Evolutionary conservation across 2,113 vertebrate species (phyloP), one percentile per base, ranked within the genome.

Genomic region (Pterocles gutturalis): DNA sequence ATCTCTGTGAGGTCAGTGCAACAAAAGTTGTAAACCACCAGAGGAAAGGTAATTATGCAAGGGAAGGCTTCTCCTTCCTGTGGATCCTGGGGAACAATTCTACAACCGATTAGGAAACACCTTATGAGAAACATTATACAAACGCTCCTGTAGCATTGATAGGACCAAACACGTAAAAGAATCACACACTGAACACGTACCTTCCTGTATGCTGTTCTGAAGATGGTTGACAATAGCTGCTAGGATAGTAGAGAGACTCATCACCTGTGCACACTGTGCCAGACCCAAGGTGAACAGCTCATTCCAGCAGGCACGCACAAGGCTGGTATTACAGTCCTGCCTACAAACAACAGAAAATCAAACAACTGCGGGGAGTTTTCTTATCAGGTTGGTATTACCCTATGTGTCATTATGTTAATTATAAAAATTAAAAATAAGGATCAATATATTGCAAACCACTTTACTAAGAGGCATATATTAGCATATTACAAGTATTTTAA

Each of bases 251-350:
- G 99, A 99, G 55, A 99, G 98, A 77, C 99, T 99, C 99, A 99
- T 99, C 96, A 99, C 99, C 80, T 99, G 99, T 31, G 99, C 98
- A 48, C 99, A 99, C 97, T 99, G 99, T 72, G 99, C 99, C 49
- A 99, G 98, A 43, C 99, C 99, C 13, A 99, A 97, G n/a, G 99
- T 99, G 71, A 99, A 99, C 61, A 99, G 98, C 94, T 99, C 99
- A 0, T 99, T 99, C 99, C 99, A 99, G 96, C 99, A 99, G 88
- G 99, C 99, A 33, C 99, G 99, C 57, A 99, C 99, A 55, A 99
- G 98, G 96, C 98, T 99, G 11, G 99, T 99, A 91, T 99, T 99
- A 92, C 99, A 99, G 95, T 99, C 99, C 97, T 99, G 99, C 97
- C 99, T 99, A 80, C 2, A 34, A 82, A 82, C 20, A 58, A 92